phyloP scores from a whole-genome alignment of 1,140 invertebrate genomes.

The Piezodorus guildinii region DNA sequence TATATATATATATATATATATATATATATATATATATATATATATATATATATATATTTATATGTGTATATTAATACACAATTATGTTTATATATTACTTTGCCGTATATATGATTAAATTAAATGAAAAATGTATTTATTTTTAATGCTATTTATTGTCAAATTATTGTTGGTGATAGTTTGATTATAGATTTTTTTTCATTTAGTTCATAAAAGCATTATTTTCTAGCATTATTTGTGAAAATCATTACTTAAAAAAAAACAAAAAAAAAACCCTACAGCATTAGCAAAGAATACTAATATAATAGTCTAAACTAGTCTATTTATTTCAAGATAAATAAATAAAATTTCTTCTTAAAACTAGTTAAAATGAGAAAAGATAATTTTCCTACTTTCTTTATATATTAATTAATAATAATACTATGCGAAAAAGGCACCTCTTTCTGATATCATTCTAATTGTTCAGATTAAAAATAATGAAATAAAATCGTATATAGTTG shows the following conservation, averaged over 20 bases:
- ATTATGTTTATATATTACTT: too few relatives aligned
- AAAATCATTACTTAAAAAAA: too few relatives aligned
- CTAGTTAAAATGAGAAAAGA: slow-evolving; percentile 1
- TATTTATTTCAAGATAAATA: not conserved
- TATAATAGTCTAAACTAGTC: not conserved
- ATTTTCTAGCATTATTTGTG: not conserved
- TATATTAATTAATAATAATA: not conserved
- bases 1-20: too few relatives aligned
- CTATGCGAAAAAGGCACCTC: slow-evolving; percentile 10
- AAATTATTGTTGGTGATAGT: not conserved
- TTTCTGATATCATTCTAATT: slow-evolving; percentile 6
- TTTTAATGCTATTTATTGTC: slow-evolving; percentile 5
- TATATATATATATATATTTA: too few relatives aligned
- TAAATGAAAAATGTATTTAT: too few relatives aligned
- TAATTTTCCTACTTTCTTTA: not conserved
- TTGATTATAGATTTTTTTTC: not conserved
- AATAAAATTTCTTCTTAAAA: not conserved
- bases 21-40: too few relatives aligned
- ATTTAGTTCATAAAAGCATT: not conserved
- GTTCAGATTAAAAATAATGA: not conserved
- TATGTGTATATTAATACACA: too few relatives aligned
- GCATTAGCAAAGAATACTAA: too few relatives aligned
- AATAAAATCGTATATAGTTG: not conserved
- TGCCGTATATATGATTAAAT: too few relatives aligned
- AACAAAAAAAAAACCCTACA: too few relatives aligned